Evolutionary conservation across 2,113 vertebrate genomes (phyloP).

Genomic region (Plestiodon gilberti): DNA sequence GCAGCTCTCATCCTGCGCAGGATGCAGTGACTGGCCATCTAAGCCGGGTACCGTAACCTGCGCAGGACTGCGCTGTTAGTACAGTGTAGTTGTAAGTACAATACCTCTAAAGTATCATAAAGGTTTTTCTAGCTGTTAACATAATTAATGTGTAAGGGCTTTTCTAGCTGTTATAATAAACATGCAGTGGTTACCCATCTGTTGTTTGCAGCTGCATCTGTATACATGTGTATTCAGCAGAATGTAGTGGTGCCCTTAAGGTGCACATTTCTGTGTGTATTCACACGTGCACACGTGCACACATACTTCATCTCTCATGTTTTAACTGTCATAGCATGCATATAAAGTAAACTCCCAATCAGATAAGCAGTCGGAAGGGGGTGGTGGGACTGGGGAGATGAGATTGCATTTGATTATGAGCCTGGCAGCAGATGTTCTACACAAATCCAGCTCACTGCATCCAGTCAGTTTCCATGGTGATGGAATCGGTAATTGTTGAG

Average conservation of each 20-base stretch:
- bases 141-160: conserved; percentile 11
- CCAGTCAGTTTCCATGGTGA: conserved; percentile 98
- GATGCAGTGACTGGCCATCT: no score
- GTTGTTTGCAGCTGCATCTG: background rate
- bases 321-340: conserved; percentile 10
- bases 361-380: conserved; percentile 60
- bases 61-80: no score
- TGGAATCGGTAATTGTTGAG: conserved; percentile 90
- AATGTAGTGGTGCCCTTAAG: background rate
- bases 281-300: background rate
- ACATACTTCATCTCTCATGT: background rate
- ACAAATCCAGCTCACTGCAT: conserved; percentile 87
- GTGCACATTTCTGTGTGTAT: background rate
- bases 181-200: conserved; percentile 36
- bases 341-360: conserved; percentile 44
- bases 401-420: conserved; percentile 80
- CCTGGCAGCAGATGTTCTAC: conserved; percentile 88
- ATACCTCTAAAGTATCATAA: background rate
- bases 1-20: no score
- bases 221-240: background rate
- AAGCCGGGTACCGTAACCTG: no score
- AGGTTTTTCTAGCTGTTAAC: conserved; percentile 40
- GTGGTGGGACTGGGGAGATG: conserved; percentile 44
- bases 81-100: no score
- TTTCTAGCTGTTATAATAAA: conserved; percentile 43